Conservation (phyloP, 2,888 invertebrate genomes). For the Theretra japonica region DNA sequence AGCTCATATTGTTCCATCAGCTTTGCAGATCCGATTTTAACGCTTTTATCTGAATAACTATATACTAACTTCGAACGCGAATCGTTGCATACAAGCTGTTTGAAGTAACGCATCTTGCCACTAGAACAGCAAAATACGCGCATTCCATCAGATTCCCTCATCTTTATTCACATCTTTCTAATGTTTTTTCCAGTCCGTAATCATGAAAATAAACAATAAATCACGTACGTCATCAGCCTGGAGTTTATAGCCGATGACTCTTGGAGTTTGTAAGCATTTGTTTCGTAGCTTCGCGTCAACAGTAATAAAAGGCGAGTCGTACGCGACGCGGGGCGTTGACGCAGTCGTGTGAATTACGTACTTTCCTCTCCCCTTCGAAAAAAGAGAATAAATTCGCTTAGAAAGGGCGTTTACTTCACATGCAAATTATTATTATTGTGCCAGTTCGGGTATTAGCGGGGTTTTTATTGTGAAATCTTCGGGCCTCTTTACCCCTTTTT, state of each 20-base stretch:
- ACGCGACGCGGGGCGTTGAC: conserved; percentile 44
- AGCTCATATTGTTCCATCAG: too few relatives aligned
- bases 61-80: too few relatives aligned
- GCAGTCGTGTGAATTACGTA: conserved; percentile 56
- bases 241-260: conserved; percentile 2
- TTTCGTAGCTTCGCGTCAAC: conserved; percentile 48
- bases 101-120: too few relatives aligned
- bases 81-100: too few relatives aligned
- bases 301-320: conserved; percentile 53
- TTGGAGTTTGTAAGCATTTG: conserved; percentile 17
- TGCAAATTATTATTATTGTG: conserved; percentile 75
- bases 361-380: conserved; percentile 46
- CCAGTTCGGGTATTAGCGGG: conserved; percentile 65
- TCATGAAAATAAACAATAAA: neutral
- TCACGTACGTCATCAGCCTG: neutral
- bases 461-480: conserved; percentile 57
- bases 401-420: conserved; percentile 63
- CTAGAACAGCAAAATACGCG: too few relatives aligned
- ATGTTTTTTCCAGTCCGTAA: too few relatives aligned
- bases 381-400: conserved; percentile 60
- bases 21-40: too few relatives aligned
- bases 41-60: too few relatives aligned
- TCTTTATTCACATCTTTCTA: too few relatives aligned
- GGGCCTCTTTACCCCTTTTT: conserved; percentile 47
- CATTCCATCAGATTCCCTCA: too few relatives aligned